Evolutionary conservation across 2,113 vertebrate genomes (phyloP).

Genomic region (Halcyon malimbica): DNA sequence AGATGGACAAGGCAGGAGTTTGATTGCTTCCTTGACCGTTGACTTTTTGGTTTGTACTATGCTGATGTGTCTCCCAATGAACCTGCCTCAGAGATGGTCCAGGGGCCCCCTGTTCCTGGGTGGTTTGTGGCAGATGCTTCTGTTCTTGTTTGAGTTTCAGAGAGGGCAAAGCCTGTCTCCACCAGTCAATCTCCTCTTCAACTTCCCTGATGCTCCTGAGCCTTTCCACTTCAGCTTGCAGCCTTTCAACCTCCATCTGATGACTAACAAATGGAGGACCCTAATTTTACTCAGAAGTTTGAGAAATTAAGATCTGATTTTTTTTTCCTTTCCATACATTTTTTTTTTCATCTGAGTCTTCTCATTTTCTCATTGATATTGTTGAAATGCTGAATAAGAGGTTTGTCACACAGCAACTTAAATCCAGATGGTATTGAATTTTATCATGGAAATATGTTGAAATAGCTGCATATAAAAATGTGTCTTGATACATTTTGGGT

Average conservation of each 20-base stretch:
- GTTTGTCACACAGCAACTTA: background rate
- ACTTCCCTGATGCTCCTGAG: no score
- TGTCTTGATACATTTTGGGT: background rate
- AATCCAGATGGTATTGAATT: background rate
- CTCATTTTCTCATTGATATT: background rate
- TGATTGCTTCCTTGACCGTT: no score
- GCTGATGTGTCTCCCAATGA: no score
- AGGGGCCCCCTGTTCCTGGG: no score
- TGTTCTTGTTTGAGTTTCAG: no score
- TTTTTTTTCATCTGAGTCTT: background rate
- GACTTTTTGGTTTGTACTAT: no score
- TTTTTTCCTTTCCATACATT: background rate
- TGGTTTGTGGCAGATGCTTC: no score
- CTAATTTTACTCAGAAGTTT: background rate
- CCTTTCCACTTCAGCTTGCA: no score
- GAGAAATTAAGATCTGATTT: background rate
- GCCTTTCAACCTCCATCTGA: background rate
- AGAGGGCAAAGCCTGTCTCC: no score
- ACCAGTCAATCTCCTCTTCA: no score
- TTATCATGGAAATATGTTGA: background rate
- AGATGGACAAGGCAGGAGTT: no score
- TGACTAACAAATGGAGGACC: background rate
- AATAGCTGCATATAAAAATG: background rate
- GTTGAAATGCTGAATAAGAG: background rate
- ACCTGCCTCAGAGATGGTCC: no score